These are phyloP conservation scores for Alauda arvensis DNA, from an alignment of 2,797 vertebrate genomes.

Conservation along the genomic window DNA sequence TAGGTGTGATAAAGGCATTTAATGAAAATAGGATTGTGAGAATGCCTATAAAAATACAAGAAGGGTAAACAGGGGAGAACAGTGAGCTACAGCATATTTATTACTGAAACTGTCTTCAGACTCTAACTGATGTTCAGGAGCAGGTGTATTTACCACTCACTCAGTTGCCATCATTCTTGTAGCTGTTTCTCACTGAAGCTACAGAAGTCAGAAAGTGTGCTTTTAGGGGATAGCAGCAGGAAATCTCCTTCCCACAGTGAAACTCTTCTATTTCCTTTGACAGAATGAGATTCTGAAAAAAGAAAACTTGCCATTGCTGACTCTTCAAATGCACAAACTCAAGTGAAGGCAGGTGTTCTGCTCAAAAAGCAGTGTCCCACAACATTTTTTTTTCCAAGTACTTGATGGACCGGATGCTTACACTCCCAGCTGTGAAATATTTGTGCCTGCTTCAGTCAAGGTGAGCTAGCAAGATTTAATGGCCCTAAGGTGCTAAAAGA, in stretches of 20 bases:
- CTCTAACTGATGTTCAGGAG: background rate
- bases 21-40: background rate
- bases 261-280: background rate
- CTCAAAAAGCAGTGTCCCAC: background rate
- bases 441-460: background rate
- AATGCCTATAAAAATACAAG: background rate
- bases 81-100: background rate
- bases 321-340: background rate
- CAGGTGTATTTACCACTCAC: background rate
- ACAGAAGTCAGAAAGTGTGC: background rate
- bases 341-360: background rate
- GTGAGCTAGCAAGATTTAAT: background rate
- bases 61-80: background rate
- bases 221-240: conserved; percentile 1
- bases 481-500: background rate
- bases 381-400: background rate
- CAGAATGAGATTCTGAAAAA: background rate
- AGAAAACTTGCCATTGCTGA: background rate
- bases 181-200: background rate
- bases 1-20: background rate
- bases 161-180: background rate
- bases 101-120: background rate
- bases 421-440: background rate
- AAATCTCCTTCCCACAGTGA: conserved; percentile 7
- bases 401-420: background rate